Conservation (phyloP, 2,797 vertebrate species). For the Lagorchestes hirsutus region DNA sequence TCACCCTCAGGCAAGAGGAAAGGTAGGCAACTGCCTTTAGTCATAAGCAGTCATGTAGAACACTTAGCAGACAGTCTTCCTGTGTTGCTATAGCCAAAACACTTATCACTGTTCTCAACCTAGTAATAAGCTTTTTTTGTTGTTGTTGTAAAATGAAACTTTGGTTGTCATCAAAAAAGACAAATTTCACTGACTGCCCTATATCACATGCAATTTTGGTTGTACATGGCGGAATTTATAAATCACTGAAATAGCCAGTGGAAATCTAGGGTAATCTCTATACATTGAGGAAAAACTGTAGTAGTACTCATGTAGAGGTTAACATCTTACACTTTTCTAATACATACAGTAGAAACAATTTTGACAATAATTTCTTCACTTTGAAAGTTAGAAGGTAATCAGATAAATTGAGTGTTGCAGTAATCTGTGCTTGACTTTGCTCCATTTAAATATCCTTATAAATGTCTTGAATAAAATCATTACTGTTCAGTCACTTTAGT, state of each 20-base stretch:
- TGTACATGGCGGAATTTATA: too few relatives aligned
- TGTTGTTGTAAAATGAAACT: too few relatives aligned
- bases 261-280: neutral
- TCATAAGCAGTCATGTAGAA: neutral
- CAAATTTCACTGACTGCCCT: too few relatives aligned
- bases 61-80: neutral
- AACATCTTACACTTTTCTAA: neutral
- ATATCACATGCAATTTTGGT: too few relatives aligned
- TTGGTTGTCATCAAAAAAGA: too few relatives aligned
- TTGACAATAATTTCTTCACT: neutral
- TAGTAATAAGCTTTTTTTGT: too few relatives aligned
- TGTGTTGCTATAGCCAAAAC: neutral
- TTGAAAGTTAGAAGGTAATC: neutral
- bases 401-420: neutral
- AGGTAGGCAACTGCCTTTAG: neutral
- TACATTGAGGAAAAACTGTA: neutral
- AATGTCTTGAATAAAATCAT: neutral
- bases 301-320: neutral
- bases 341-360: neutral
- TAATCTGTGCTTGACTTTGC: neutral
- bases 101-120: neutral
- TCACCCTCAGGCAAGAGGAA: neutral
- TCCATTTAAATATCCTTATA: neutral
- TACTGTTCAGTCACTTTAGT: neutral
- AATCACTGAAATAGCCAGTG: neutral